Base-by-base conservation (phyloP, 2,888 invertebrate species). In the Apocheima hispidaria region DNA sequence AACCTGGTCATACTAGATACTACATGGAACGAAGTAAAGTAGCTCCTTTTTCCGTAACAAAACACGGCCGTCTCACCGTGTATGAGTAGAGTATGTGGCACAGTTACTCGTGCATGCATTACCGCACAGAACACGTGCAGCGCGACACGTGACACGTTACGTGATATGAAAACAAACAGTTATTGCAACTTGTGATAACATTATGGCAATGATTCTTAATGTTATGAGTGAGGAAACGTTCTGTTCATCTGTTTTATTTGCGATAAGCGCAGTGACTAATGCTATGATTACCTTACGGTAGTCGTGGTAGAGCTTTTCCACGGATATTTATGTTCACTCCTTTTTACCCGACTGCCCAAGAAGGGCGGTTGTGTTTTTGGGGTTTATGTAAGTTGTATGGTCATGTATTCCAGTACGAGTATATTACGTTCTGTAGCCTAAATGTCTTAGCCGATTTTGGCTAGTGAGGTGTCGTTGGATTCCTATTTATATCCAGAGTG, bases 221-320 rank as follows among this genome's bases (percentile, higher is more conserved):
- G 58, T 54, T 50, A 38, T 57, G 53, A 30, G 12, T 21, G 36
- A n/a, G 18, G 35, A 41, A 38, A 49, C 43, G 35, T 48, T 40
- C 40, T 5, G 38, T 40, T 51, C 41, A 16, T 28, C 50, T 68
- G 63, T 68, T 71, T 66, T 71, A 71, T 70, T 30, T 63, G 44
- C 35, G 43, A 60, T 54, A 46, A 43, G 28, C 4, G 41, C 20
- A 30, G 20, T 21, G 49, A 40, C 49, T 36, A 60, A 60, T 63
- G 58, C 50, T 63, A 48, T 56, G 52, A 55, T 50, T 53, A 14
- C 20, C 4, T 43, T 18, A 43, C 40, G 2, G 10, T 40, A 40
- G 33, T 33, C 12, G n/a, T n/a, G 28, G 9, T n/a, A 35, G 36
- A 36, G 36, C 36, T 16, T 14, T 36, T 14, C 36, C n/a, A n/a